Evolutionary conservation across 2,888 invertebrate genomes (phyloP).

Genomic region (Xiphydria camelus): DNA sequence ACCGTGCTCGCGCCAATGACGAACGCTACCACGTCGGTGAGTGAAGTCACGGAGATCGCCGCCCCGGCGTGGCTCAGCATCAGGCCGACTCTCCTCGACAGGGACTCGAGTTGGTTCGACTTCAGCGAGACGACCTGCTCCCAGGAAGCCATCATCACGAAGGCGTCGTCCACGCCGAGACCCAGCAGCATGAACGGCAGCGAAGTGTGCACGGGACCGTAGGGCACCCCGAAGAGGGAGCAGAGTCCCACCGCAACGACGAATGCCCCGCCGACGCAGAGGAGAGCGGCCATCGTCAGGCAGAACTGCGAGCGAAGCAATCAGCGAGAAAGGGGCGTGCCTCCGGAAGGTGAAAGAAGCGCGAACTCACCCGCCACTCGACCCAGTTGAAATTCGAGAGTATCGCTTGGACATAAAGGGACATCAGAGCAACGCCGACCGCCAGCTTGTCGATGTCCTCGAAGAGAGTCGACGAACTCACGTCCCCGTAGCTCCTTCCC

Average conservation of each 20-base stretch:
- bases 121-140: constrained; percentile 64
- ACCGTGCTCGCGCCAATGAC: constrained; percentile 78
- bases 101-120: constrained; percentile 60
- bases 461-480: constrained; percentile 71
- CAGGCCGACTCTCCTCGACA: constrained; percentile 69
- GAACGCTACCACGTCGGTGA: constrained; percentile 81
- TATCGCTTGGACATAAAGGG: constrained; percentile 73
- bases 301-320: constrained; percentile 59
- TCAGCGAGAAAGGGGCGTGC: neutral
- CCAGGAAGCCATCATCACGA: constrained; percentile 82
- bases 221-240: constrained; percentile 71
- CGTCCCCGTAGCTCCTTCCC: constrained; percentile 71
- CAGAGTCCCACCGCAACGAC: constrained; percentile 73
- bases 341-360: neutral
- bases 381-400: constrained; percentile 76
- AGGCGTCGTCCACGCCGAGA: constrained; percentile 82
- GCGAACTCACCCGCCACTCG: constrained; percentile 67
- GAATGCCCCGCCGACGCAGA: constrained; percentile 76
- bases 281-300: constrained; percentile 70
- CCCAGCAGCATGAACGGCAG: constrained; percentile 82
- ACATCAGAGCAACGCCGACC: constrained; percentile 72
- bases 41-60: constrained; percentile 80
- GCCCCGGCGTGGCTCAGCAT: constrained; percentile 81
- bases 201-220: constrained; percentile 81
- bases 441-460: constrained; percentile 72